Evolutionary conservation across 64 coral and sea anemone genomes (phyloP).

Genomic region (Astreopora myriophthalma): DNA sequence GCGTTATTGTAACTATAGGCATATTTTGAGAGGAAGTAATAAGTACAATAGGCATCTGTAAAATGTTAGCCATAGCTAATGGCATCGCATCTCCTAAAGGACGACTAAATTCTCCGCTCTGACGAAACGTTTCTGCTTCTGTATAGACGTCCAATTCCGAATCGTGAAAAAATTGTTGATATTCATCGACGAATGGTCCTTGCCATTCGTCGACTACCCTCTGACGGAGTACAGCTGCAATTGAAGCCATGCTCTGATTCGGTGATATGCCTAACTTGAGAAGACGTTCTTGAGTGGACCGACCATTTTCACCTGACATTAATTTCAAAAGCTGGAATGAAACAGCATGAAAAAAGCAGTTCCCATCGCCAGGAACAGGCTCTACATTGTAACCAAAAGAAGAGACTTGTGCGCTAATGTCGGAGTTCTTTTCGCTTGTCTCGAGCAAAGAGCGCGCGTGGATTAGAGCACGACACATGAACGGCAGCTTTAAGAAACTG

Average conservation of each 20-base stretch:
- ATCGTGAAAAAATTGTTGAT: slow-evolving; percentile 15
- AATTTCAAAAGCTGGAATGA: slow-evolving; percentile 32
- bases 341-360: slow-evolving; percentile 53
- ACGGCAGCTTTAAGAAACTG: slow-evolving; percentile 26
- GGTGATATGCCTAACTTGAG: neutral
- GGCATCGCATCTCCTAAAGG: slow-evolving; percentile 59
- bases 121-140: slow-evolving; percentile 16
- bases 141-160: neutral
- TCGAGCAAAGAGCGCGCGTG: neutral
- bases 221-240: slow-evolving; percentile 16
- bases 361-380: slow-evolving; percentile 30
- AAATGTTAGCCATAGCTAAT: slow-evolving; percentile 56
- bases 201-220: slow-evolving; percentile 40
- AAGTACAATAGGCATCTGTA: slow-evolving; percentile 46
- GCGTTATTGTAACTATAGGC: slow-evolving; percentile 45
- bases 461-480: slow-evolving; percentile 5
- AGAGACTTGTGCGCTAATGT: neutral
- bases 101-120: slow-evolving; percentile 25
- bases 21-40: slow-evolving; percentile 69
- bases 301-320: neutral
- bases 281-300: neutral
- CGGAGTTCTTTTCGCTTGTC: neutral
- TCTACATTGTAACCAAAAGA: slow-evolving; percentile 32
- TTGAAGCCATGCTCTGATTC: neutral
- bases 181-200: slow-evolving; percentile 8